Evolutionary conservation across 2,888 invertebrate genomes (phyloP), one percentile per base, ranked within the genome.

Genomic region (Cephalotes varians): DNA sequence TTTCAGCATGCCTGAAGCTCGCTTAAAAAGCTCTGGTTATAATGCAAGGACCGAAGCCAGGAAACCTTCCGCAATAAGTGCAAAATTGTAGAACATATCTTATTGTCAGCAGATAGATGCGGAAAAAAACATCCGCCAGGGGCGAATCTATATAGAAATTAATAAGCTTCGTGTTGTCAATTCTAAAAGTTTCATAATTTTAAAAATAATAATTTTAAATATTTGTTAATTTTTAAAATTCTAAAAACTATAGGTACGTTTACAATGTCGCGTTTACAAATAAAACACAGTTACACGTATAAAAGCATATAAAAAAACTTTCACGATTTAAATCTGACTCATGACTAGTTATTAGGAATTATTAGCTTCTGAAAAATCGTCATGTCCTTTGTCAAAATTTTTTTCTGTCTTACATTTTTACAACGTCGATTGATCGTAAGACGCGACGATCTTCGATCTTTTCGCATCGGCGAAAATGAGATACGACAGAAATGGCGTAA

Each of bases 401-500:
- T 18, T 18, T 54, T 15, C 40, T 15, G 25, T 28, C 15, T 15
- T n/a, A 76, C 7, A 54, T 51, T 40, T 76, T 54, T 40, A 28
- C 10, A 85, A 67, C 49, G 64, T 62, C 72, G 85, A 89, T 79
- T 88, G 81, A 86, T 72, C 79, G 77, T 65, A 80, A 86, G 81
- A 84, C 76, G 82, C 81, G 85, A 21, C 83, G 83, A 85, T 88
- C 85, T 82, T 84, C 84, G 54, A 82, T 80, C 65, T 58, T 84
- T 69, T 69, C 64, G 69, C 51, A 80, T 67, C 80, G 82, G 54
- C 51, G 81, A 73, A 67, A 83, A 77, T 72, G 74, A 80, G 83
- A 62, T 25, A 67, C 47, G 76, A 74, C 60, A 54, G 64, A 62
- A 74, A 64, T 54, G 64, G 62, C 34, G 73, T 60, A 51, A 72